Base-by-base conservation (phyloP, 1,140 invertebrate genomes). In the Orchesella cincta region DNA sequence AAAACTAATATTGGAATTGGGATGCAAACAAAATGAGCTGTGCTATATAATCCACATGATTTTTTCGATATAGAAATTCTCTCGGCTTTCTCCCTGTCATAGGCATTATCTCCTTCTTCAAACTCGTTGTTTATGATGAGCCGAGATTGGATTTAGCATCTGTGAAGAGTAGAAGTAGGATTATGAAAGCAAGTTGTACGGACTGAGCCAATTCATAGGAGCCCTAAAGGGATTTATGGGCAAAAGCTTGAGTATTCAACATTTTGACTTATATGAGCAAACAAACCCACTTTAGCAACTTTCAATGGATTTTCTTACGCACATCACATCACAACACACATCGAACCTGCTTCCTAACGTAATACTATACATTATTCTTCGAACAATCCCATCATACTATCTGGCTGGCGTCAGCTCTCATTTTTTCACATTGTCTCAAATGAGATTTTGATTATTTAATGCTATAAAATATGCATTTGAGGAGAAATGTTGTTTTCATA, bases 371-470 rank as follows among this genome's bases (percentile, higher is more conserved):
- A 57, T 57, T 57, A 26, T 57, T n/a, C n/a, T n/a, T n/a, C n/a
- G n/a, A n/a, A n/a, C n/a, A n/a, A n/a, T n/a, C n/a, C n/a, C n/a
- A n/a, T n/a, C n/a, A n/a, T n/a, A n/a, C 54, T 29, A 67, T 67
- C 62, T n/a, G 8, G 31, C n/a, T 67, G 62, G 31, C 62, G 62
- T 67, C 62, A 67, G 31, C 3, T 67, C 31, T 33, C 62, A 57
- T n/a, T 57, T 57, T 57, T 57, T 57, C 14, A 8, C 18, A 46
- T 46, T 12, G 12, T n/a, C 52, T 57, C 52, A 57, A 57, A 57
- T 57, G 52, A 57, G 52, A 57, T 57, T 57, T 57, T 57, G 52
- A 57, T 57, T 57, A 26, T 57, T 57, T 57, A 57, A 57, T 57
- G 52, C 39, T 46, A 46, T 46, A 46, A 46, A 46, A 46, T 46